Conservation (phyloP, 2,113 vertebrate species). For the Percina caprodes region DNA sequence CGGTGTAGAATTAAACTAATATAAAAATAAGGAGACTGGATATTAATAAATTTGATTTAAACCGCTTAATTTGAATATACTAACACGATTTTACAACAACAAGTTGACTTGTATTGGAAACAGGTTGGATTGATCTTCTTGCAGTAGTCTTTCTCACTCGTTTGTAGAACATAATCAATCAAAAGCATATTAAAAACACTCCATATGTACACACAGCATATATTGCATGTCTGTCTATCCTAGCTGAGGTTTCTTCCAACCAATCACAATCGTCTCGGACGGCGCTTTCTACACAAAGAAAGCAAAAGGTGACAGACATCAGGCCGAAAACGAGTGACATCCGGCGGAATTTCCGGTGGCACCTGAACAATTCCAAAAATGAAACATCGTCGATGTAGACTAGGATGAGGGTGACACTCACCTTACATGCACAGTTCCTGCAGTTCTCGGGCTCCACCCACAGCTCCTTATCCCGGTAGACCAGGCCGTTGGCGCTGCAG, state of each 20-base stretch:
- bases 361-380: no score
- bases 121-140: neutral
- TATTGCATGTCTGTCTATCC: neutral
- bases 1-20: neutral
- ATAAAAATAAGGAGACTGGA: neutral
- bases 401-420: slow-evolving; percentile 71
- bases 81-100: neutral
- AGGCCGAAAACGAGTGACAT: no score
- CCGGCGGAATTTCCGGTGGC: no score
- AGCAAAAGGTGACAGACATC: no score
- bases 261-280: no score
- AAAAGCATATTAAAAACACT: neutral
- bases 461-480: slow-evolving; percentile 92
- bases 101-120: neutral
- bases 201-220: neutral
- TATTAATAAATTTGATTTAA: neutral
- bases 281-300: no score
- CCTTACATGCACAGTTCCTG: slow-evolving; percentile 94
- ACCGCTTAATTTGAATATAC: neutral
- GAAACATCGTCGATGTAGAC: no score
- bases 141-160: no score
- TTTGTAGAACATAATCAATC: neutral
- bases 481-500: slow-evolving; percentile 89
- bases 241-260: neutral
- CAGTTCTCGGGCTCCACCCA: slow-evolving; percentile 96